phyloP scores from a whole-genome alignment of 2,797 vertebrate genomes.

The Notolabrus celidotus region DNA sequence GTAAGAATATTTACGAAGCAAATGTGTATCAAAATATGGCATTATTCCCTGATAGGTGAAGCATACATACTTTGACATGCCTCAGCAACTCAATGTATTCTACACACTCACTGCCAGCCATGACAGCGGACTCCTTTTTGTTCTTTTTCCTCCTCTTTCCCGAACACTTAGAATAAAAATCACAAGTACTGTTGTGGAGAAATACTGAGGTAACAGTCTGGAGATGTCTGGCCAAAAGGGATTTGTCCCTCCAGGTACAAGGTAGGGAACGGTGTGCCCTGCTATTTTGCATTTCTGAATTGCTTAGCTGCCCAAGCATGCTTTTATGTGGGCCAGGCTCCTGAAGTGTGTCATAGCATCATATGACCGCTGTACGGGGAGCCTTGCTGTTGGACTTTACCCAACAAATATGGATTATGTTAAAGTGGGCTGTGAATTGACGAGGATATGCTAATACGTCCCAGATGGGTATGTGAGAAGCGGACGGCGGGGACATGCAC shows the following conservation, averaged over 20 bases:
- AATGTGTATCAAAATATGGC: constrained; percentile 83
- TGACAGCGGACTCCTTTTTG: constrained; percentile 80
- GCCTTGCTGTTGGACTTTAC: constrained; percentile 94
- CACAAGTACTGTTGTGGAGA: constrained; percentile 82
- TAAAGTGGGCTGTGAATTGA: constrained; percentile 98
- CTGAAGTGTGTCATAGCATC: constrained; percentile 94
- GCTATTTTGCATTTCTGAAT: constrained; percentile 97
- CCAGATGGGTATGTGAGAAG: constrained; percentile 95
- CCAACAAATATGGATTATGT: constrained; percentile 99
- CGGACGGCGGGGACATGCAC: constrained; percentile 91
- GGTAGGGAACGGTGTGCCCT: constrained; percentile 86
- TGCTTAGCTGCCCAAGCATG: constrained; percentile 98
- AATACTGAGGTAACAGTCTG: constrained; percentile 87
- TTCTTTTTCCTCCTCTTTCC: constrained; percentile 73
- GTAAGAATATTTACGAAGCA: constrained; percentile 75
- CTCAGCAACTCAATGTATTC: constrained; percentile 82
- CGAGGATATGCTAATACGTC: constrained; percentile 99
- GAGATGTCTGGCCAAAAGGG: constrained; percentile 93
- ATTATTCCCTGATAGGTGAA: constrained; percentile 84
- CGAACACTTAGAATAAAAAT: constrained; percentile 85
- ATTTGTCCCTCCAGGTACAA: constrained; percentile 94
- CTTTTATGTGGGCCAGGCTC: constrained; percentile 86
- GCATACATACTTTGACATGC: constrained; percentile 82
- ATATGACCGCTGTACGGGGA: constrained; percentile 91
- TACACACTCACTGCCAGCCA: constrained; percentile 79